Evolutionary conservation across 2,113 vertebrate genomes (phyloP), one percentile per base, ranked within the genome.

Genomic region (Campylomormyrus numenius): DNA sequence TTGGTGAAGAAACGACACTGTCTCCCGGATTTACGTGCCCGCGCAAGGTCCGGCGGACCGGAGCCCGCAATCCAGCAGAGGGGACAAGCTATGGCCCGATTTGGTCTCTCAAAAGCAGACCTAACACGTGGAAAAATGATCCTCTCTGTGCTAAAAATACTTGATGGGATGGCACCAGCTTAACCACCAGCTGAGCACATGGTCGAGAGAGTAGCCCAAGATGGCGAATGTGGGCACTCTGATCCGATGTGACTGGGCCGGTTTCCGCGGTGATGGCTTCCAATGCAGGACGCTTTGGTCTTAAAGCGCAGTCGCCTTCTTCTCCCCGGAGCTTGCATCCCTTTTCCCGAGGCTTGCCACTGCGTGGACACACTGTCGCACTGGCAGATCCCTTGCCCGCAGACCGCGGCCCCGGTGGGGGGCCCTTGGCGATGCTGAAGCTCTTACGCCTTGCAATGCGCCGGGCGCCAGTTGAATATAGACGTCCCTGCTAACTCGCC

Each of bases 101-200:
- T 92, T 90, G 90, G 91, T 91, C 92, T 91, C 91, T 91, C 92
- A 58, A 91, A 91, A 93, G 91, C 62, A 89, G 80, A 90, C 90
- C 89, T 85, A 90, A 87, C 87, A 80, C 86, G 88, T 88, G 58
- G 49, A n/a, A 85, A 89, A 89, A 50, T 39, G 49, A 70, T 85
- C 91, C 91, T 92, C 90, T 80, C 85, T 87, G 13, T 31, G n/a
- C 50, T 91, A 91, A 92, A 92, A 90, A 91, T 92, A 92, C 87
- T 89, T 85, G 80, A 80, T 70, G 87, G 88, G 90, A 90, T 87
- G 89, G 90, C 88, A 88, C 48, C 77, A n/a, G 52, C 85, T 8
- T 46, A 62, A 88, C 19, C 53, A 53, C 52, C 19, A 21, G 11
- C 46, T 10, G 42, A 88, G 50, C n/a, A 5, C 53, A 35, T 11